A percentile compares a stretch with the other conserved stretches of the same genome.
phyloP scores from a whole-genome alignment of 2,113 vertebrate genomes.

The Vulpes lagopus region DNA sequence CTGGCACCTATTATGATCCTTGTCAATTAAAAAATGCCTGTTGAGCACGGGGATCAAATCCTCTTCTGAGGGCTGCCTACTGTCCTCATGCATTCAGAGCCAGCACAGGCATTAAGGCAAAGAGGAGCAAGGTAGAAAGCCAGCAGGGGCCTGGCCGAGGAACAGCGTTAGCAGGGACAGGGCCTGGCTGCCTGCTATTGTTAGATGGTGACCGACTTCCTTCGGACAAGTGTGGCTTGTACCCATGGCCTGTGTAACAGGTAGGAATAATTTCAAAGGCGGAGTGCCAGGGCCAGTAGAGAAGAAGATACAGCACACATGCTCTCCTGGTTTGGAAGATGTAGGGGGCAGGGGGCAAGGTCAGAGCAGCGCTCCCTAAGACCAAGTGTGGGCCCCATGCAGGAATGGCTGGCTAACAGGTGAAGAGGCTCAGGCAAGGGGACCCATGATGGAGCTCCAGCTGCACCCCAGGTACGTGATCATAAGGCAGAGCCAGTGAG shows the following conservation, averaged over 20 bases:
- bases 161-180: background rate
- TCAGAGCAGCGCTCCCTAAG: background rate
- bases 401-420: background rate
- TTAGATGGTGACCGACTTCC: background rate
- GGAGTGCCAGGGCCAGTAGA: no score
- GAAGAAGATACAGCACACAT: no score
- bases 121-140: background rate
- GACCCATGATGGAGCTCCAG: background rate
- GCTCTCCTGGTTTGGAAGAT: background rate
- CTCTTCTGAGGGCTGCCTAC: background rate
- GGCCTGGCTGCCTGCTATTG: background rate
- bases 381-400: background rate
- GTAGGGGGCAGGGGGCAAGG: background rate
- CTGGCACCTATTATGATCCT: background rate
- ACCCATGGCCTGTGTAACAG: background rate
- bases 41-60: background rate
- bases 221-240: background rate
- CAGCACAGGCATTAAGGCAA: background rate
- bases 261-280: background rate
- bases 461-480: no score
- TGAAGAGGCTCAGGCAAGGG: background rate
- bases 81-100: background rate
- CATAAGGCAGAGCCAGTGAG: background rate
- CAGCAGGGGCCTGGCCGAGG: background rate
- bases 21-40: background rate